Evolutionary conservation across 2,888 invertebrate genomes (phyloP).

Genomic region (Nephrotoma flavescens): DNA sequence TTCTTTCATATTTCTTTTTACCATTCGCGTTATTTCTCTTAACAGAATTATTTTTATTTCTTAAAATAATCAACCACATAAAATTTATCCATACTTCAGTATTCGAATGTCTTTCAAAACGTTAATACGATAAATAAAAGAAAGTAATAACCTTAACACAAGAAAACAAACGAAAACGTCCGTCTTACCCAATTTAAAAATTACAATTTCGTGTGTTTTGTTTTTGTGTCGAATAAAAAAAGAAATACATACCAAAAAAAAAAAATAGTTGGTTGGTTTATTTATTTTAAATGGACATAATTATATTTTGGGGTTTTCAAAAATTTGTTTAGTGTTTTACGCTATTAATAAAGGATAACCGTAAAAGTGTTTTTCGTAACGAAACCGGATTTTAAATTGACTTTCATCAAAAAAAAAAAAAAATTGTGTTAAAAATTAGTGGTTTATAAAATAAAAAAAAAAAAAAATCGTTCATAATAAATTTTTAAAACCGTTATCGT

Average conservation of each 20-base stretch:
- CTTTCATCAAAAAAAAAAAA: not conserved
- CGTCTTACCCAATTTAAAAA: not conserved
- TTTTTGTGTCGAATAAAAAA: no score
- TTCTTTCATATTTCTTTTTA: not conserved
- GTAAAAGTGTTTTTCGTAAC: not conserved
- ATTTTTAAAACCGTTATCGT: not conserved
- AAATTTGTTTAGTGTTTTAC: not conserved
- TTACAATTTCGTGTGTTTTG: not conserved
- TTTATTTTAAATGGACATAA: not conserved
- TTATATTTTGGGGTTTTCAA: not conserved
- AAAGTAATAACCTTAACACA: not conserved
- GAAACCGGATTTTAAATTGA: not conserved
- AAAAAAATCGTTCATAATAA: not conserved
- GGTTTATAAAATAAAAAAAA: not conserved
- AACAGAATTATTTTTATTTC: not conserved
- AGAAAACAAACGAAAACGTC: not conserved
- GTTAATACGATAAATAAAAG: not conserved
- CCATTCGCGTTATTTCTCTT: not conserved
- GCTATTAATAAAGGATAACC: not conserved
- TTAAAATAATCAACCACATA: not conserved
- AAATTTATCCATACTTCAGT: not conserved
- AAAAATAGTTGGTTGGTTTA: not conserved
- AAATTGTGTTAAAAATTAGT: not conserved
- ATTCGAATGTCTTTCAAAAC: not conserved
- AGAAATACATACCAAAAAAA: not conserved